Evolutionary conservation across 2,797 vertebrate species (phyloP).

Genomic region (Argya squamiceps): DNA sequence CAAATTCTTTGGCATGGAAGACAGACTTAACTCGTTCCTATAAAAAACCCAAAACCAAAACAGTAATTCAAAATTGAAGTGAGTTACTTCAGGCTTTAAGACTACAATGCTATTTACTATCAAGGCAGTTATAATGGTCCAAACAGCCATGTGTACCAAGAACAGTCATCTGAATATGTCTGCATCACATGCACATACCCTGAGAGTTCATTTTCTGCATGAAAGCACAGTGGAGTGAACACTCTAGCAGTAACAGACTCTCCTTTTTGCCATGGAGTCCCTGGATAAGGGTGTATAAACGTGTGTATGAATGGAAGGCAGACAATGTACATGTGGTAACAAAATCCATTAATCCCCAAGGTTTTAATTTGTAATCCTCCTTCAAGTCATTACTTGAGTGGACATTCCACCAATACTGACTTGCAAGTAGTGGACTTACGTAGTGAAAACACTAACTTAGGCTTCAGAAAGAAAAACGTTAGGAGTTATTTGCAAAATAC

Average conservation of each 20-base stretch:
- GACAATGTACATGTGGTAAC: not conserved
- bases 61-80: not conserved
- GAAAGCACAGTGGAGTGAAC: not conserved
- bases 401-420: not conserved
- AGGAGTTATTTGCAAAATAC: not conserved
- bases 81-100: not conserved
- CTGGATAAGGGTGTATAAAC: not conserved
- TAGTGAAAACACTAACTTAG: not conserved
- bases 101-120: not conserved
- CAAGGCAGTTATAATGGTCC: not conserved
- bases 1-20: conserved; percentile 97
- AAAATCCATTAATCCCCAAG: not conserved
- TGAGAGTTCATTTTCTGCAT: not conserved
- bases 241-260: not conserved
- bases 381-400: not conserved
- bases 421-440: not conserved
- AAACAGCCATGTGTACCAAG: not conserved
- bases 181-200: not conserved
- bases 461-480: not conserved
- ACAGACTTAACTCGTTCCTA: conserved; percentile 97
- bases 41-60: not conserved
- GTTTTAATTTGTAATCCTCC: not conserved
- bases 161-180: not conserved
- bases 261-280: not conserved
- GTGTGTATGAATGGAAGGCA: not conserved